Base-by-base conservation (phyloP, 2,888 invertebrate species). In the Melanchra persicariae region DNA sequence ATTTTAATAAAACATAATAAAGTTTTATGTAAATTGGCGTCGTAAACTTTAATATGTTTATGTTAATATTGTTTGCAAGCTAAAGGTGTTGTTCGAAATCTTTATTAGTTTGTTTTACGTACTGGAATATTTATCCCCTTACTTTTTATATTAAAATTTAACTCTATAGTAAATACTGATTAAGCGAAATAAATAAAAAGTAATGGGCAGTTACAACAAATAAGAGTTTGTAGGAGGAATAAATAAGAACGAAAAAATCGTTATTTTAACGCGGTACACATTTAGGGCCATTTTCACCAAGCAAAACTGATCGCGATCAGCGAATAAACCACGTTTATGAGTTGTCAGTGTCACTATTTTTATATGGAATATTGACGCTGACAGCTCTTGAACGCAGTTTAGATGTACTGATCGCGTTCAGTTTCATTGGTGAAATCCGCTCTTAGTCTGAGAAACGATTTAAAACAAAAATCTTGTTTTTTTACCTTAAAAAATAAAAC, bases 1-100 rank as follows among this genome's bases (percentile, higher is more conserved):
- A 71, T 72, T 72, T 76, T 54, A 57, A 61, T 61, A 58, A 54
- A 62, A 52, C 54, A 4, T 65, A 34, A 66, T 54, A 12, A 72
- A 45, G 3, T 45, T 63, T 54, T 63, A 62, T 63, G 47, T 52
- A 64, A 63, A 77, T 47, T 43, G 24, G 7, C n/a, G 22, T 45
- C 57, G 30, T 77, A n/a, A 64, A 54, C 43, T 54, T 69, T 58
- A 45, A 72, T 49, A 66, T 54, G 37, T 51, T 74, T 55, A 70
- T 55, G 58, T 61, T 62, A 58, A 76, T 58, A 66, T 54, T 45
- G 52, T 57, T 26, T 59, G 51, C 49, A 30, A 12, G 37, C 19
- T 22, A 49, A 57, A 62, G 37, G 49, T 74, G 51, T 45, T 58
- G 43, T 76, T 70, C 9, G 6, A 63, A 67, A 73, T 30, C 9